Evolutionary conservation across 2,888 invertebrate genomes (phyloP), one percentile per base, ranked within the genome.

Genomic region (Pteria penguin): DNA sequence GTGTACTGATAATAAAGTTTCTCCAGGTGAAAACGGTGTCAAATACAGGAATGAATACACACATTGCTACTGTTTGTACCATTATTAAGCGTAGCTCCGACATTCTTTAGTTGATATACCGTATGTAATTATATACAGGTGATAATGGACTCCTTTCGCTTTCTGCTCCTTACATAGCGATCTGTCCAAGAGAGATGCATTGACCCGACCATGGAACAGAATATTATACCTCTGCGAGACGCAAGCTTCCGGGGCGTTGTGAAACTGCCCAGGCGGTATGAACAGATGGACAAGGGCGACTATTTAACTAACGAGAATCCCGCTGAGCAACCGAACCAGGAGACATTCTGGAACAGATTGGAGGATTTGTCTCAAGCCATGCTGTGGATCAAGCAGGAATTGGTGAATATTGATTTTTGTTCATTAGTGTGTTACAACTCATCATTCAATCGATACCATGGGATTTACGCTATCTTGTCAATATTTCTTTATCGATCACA

Each of bases 361-460:
- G 79, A 80, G 14, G 88, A 88, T 71, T 77, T 88, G 14, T 82
- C 84, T 74, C 82, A 83, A 67, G 88, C 88, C n/a, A 82, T 87
- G 26, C 65, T 84, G 72, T 88, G 88, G 88, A 77, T 88, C 22
- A 86, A 86, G 71, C 86, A 88, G 63, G 88, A 88, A 72, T 63
- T 88, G 82, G 88, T 88, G 61, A 76, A 1, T 33, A 3, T 36
- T 24, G 27, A 29, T 65, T 65, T 18, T 14, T 65, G 14, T 11
- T 45, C n/a, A n/a, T n/a, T n/a, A n/a, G n/a, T n/a, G n/a, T n/a
- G n/a, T n/a, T n/a, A n/a, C n/a, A n/a, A n/a, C n/a, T n/a, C n/a
- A n/a, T n/a, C n/a, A n/a, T n/a, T n/a, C n/a, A n/a, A n/a, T n/a
- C n/a, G n/a, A n/a, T n/a, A n/a, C n/a, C n/a, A n/a, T n/a, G n/a